Base-by-base conservation (phyloP, 1,140 invertebrate genomes). In the Antheraea pernyi region DNA sequence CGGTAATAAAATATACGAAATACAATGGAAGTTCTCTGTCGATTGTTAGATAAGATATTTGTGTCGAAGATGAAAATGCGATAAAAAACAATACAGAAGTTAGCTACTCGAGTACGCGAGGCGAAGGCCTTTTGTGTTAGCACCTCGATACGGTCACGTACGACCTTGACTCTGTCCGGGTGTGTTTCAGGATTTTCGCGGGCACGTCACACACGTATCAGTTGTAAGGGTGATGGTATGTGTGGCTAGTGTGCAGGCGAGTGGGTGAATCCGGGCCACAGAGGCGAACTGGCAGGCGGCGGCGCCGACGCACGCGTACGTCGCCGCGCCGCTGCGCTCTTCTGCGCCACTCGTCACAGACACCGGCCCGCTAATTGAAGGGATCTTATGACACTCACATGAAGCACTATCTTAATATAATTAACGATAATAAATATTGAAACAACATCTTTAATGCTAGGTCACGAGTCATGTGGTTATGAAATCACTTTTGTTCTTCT, bases 31-130 rank as follows among this genome's bases (percentile, higher is more conserved):
- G 76, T 75, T 39, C 75, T 37, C 58, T 19, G 62, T 68, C 65
- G 68, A 62, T 69, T 65, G 67, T 69, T 64, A 72, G 88, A 90
- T 89, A 87, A 89, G 88, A 89, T 91, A 89, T 86, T 85, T 77
- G 68, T 67, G 37, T 79, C 73, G 82, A 87, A 88, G 84, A 82
- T 81, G 75, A 83, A 81, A 82, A 78, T 81, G 71, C 67, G 83
- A 86, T 87, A 90, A 91, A 18, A 87, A 86, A 76, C 72, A 78
- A 82, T 76, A 84, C 61, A 82, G 74, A 80, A 85, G 73, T 84
- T 68, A 74, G 76, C 67, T 78, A 77, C 64, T 65, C 61, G 70
- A 67, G 64, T 87, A 89, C 88, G 88, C 89, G 89, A 83, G 75
- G 60, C 63, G 68, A 76, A 82, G 80, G 77, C 65, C 71, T 76